Base-by-base conservation (phyloP, 2,888 invertebrate species). In the Nymphalis c-album region DNA sequence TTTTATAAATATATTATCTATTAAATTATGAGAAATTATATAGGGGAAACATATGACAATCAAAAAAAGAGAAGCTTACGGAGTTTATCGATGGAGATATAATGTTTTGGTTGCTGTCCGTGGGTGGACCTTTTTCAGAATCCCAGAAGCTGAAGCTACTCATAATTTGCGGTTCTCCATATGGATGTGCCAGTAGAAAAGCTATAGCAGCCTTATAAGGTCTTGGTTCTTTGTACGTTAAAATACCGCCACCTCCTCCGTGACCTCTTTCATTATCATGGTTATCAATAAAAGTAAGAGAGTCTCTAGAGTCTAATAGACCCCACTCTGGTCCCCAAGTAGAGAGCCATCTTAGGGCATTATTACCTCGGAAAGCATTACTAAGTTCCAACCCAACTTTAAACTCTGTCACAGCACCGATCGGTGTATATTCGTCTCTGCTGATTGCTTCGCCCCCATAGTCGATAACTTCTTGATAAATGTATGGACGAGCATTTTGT, bases 101-200 rank as follows among this genome's bases (percentile, higher is more conserved):
- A 22, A 95, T 94, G 75, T 94, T 93, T 5, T 93, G 94, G 1
- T 90, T 77, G 0, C 75, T 80, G 75, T 95, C 94, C 78, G 93
- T 92, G 0, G 97, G 97, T 1, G 97, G 96, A 7, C 95, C 96
- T 68, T 86, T 77, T 79, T 95, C 94, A 0, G 90, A 87, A 73
- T 94, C 80, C 67, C 85, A 85, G 81, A 97, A 98, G 51, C 85
- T 89, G 78, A 95, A 98, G 73, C 97, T 97, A 80, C 97, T 97
- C 96, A 98, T 97, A 31, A 98, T 91, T 60, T 96, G 94, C 0
- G 96, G 95, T 68, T 94, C 94, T 1, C 96, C 96, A 74, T 96
- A 97, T 0, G 96, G 95, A 91, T 96, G 95, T 0, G 97, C 97
- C 75, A 98, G 83, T 90, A 96, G 95, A 84, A 97, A 98, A 0